Conservation (phyloP, 2,113 vertebrate species). For the Noturus placidus region DNA sequence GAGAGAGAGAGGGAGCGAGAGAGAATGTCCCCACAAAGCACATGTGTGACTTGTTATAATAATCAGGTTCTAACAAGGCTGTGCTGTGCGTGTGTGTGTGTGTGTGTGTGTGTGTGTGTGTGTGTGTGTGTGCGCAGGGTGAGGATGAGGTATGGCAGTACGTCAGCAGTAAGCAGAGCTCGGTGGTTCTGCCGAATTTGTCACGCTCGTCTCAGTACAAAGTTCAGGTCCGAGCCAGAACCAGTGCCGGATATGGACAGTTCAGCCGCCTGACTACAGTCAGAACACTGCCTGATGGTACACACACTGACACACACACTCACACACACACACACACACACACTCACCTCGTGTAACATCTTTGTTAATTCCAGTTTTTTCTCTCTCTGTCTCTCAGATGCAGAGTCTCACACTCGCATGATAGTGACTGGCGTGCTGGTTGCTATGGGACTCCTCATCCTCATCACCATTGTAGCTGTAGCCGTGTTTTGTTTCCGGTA, state of each 20-base stretch:
- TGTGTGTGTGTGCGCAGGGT: slow-evolving; percentile 54
- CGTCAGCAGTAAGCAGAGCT: slow-evolving; percentile 68
- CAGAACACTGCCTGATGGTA: slow-evolving; percentile 75
- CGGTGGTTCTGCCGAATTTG: slow-evolving; percentile 69
- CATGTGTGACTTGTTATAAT: background rate
- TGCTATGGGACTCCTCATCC: slow-evolving; percentile 45
- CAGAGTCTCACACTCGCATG: slow-evolving; percentile 35
- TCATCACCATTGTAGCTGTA: slow-evolving; percentile 43
- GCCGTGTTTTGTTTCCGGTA: slow-evolving; percentile 49
- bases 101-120: slow-evolving; percentile 9
- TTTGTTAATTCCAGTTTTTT: background rate
- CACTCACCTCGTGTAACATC: background rate
- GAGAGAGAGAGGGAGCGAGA: background rate
- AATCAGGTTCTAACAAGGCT: background rate
- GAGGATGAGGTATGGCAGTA: slow-evolving; percentile 69
- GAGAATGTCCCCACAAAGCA: background rate
- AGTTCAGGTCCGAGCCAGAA: slow-evolving; percentile 80
- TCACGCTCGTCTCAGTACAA: slow-evolving; percentile 68
- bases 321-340: background rate
- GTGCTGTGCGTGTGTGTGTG: background rate
- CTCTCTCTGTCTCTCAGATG: background rate
- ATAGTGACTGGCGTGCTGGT: slow-evolving; percentile 44
- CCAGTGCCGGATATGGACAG: slow-evolving; percentile 75
- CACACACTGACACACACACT: slow-evolving; percentile 18
- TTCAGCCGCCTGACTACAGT: slow-evolving; percentile 70